A percentile compares a stretch with the other conserved stretches of the same genome.
Evolutionary conservation across 1,140 invertebrate species (phyloP).

Genomic region (Yoshiicerus persimilis): DNA sequence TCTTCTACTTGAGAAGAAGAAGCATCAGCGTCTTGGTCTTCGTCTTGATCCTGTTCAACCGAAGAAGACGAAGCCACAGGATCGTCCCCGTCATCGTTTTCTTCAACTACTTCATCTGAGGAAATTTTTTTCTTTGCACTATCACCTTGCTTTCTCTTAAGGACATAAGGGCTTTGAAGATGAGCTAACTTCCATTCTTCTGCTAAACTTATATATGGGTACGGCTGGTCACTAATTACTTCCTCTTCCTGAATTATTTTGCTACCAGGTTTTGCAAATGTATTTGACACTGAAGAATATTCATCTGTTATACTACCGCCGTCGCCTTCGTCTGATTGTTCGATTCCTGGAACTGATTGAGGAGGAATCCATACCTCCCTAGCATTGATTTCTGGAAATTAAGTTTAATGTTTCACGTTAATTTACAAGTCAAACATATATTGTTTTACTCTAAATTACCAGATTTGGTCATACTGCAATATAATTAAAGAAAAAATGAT

Average conservation of each 20-base stretch:
- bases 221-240: background rate
- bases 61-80: background rate
- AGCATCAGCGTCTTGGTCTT: background rate
- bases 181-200: conserved; percentile 10
- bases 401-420: too few species aligned
- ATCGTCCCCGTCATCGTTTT: conserved; percentile 4
- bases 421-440: too few species aligned
- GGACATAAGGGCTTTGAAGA: background rate
- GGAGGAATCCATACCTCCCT: background rate
- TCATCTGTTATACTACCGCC: background rate
- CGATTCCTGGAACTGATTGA: background rate
- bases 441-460: too few species aligned
- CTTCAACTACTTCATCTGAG: background rate
- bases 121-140: background rate
- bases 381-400: background rate
- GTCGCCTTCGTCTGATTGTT: background rate
- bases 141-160: background rate
- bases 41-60: background rate
- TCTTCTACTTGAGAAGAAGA: background rate
- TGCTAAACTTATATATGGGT: background rate
- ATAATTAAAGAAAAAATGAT: background rate
- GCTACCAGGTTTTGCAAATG: background rate
- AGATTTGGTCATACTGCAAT: too few species aligned
- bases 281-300: background rate
- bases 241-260: conserved; percentile 14